Percentiles rank a stretch among this genome's conserved stretches.
phyloP scores from a whole-genome alignment of 2,113 vertebrate species.

The Bolborhynchus lineola region DNA sequence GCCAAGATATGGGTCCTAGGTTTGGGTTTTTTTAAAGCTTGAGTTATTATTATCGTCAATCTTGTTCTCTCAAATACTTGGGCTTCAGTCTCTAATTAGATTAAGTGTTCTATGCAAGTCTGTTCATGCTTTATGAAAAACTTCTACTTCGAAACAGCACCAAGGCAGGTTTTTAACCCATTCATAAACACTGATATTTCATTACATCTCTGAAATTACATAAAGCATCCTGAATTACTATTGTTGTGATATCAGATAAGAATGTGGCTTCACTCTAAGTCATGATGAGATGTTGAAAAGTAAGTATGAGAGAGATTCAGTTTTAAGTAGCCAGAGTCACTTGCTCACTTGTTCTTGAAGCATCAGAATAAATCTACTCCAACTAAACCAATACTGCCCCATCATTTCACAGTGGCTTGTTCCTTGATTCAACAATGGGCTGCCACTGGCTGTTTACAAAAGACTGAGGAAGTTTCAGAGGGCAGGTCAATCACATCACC shows the following conservation, averaged over 20 bases:
- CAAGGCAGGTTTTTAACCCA: background rate
- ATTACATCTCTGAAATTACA: background rate
- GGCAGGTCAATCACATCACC: background rate
- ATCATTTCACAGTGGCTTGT: rapidly evolving
- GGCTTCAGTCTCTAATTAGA: background rate
- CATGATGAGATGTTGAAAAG: background rate
- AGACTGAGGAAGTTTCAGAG: background rate
- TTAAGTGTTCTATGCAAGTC: background rate
- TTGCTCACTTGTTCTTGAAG: background rate
- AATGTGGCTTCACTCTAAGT: background rate
- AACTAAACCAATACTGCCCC: background rate
- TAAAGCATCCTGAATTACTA: background rate
- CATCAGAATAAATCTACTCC: background rate
- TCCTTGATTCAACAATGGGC: background rate
- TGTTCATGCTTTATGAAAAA: background rate
- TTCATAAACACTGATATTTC: background rate
- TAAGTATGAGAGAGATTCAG: background rate
- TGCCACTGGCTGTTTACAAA: background rate
- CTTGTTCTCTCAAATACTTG: background rate
- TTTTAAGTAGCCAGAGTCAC: background rate
- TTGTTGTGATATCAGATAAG: background rate
- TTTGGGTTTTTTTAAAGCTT: background rate
- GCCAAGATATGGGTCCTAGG: background rate
- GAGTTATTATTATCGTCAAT: background rate
- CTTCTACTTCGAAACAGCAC: background rate